phyloP scores from a whole-genome alignment of 2,888 invertebrate species.

The Mellilla xanthometata region DNA sequence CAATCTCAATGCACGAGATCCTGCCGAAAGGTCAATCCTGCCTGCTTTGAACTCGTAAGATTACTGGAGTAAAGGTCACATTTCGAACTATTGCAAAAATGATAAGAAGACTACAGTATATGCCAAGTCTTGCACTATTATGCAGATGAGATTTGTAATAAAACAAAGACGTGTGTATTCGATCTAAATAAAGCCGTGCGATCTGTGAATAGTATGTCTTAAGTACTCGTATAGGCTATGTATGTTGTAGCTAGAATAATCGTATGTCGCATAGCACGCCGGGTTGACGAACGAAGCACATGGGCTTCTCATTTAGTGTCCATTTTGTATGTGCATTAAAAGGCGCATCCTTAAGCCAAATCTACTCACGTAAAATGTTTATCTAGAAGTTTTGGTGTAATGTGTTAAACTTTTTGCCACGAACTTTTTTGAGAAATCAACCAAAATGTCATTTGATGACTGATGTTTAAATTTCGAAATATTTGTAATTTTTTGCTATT shows the following conservation, averaged over 20 bases:
- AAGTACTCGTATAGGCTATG: conserved; percentile 47
- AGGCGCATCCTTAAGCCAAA: not conserved
- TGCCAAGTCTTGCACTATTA: not conserved
- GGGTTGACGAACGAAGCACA: conserved; percentile 49
- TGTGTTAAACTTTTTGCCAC: not conserved
- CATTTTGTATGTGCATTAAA: conserved; percentile 55
- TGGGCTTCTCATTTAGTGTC: conserved; percentile 56
- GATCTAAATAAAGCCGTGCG: conserved; percentile 61
- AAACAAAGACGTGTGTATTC: conserved; percentile 48
- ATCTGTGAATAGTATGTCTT: conserved; percentile 50
- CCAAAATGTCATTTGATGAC: conserved; percentile 8
- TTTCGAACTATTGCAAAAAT: too few species aligned
- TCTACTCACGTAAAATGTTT: not conserved
- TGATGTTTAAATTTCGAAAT: conserved; percentile 19
- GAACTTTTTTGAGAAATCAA: not conserved
- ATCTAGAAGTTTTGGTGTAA: not conserved
- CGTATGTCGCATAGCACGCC: conserved; percentile 51
- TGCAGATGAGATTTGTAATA: conserved; percentile 35
- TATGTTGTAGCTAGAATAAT: conserved; percentile 64
- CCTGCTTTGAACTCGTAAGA: conserved; percentile 2
- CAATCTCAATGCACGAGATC: not conserved
- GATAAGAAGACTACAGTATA: too few species aligned
- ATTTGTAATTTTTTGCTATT: conserved; percentile 5
- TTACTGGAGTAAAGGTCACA: not conserved
- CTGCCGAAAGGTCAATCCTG: conserved; percentile 2